Base-by-base conservation (phyloP, 2,113 vertebrate species). In the Parus major region DNA sequence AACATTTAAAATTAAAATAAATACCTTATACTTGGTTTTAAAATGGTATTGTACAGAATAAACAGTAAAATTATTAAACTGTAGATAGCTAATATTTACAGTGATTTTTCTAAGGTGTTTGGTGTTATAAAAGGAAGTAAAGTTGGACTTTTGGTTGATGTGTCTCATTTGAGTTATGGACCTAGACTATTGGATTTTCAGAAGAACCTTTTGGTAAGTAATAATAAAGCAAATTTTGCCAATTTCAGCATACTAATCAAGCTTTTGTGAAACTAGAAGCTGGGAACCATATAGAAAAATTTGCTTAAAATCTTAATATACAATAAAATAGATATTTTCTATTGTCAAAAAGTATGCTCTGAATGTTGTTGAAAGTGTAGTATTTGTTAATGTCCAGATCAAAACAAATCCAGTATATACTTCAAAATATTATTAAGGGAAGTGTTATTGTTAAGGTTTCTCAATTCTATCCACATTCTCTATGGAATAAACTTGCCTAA, bases 61-160 rank as follows among this genome's bases (percentile, higher is more conserved):
- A 75, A 47, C 16, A 49, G 27, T 53, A 70, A 50, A 24, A 66
- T 50, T 61, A 50, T 35, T 11, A 19, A 77, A 52, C 39, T 50
- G 35, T 17, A 86, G 18, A 29, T 63, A 77, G 15, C 21, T 84
- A 39, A 15, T 79, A 12, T 73, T 85, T 88, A 61, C 19, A 44
- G 5, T 36, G 2, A 20, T 36, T 44, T 92, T 55, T 84, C 50
- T 55, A 75, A 99, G 98, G 96, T 97, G 31, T 99, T 99, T 33
- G 98, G 98, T 12, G 66, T 98, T 84, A 91, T 99, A 95, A 96
- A 93, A 76, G 98, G 98, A 42, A 73, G 87, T 65, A 96, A 92
- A 85, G 95, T 98, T 4, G 98, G 97, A 18, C 31, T 99, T 85
- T 50, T 98, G 39, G 41, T 98, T 28, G 97, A 98, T 69, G 68